Evolutionary conservation across 2,113 vertebrate genomes (phyloP).

Genomic region (Amblyopsis rosae): DNA sequence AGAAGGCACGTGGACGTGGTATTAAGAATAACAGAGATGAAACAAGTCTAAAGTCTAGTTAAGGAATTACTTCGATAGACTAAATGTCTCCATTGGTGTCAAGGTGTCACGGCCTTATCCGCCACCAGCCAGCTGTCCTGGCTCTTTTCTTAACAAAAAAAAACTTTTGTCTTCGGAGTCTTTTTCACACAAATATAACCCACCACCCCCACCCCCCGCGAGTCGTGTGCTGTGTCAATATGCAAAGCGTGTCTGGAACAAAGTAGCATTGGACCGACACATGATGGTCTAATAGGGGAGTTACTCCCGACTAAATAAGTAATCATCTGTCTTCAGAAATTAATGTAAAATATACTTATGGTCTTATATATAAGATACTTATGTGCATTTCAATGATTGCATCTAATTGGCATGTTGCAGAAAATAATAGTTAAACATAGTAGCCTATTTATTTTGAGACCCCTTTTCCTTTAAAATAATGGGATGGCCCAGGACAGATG

Average conservation of each 20-base stretch:
- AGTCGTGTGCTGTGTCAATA: conserved; percentile 57
- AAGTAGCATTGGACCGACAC: conserved; percentile 45
- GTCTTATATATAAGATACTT: no score
- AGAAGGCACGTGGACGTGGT: no score
- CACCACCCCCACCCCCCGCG: conserved; percentile 17
- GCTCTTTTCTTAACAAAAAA: conserved; percentile 32
- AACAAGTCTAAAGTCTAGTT: no score
- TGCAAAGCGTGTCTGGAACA: conserved; percentile 48
- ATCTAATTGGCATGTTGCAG: no score
- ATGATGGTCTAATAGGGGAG: background rate
- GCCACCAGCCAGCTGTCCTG: conserved; percentile 68
- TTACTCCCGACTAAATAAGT: rapidly evolving
- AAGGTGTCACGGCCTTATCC: background rate
- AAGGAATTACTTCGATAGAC: no score
- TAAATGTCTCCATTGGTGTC: no score
- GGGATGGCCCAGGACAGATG: conserved; percentile 54
- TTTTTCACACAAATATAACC: conserved; percentile 25
- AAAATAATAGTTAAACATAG: background rate
- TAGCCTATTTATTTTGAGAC: rapidly evolving
- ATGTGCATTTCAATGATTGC: no score
- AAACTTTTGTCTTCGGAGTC: conserved; percentile 33
- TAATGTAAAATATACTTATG: no score
- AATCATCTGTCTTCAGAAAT: background rate
- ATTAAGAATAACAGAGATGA: no score
- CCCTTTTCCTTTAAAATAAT: conserved; percentile 12